Base-by-base conservation (phyloP, 1,140 invertebrate species). In the Cephus cinctus region DNA sequence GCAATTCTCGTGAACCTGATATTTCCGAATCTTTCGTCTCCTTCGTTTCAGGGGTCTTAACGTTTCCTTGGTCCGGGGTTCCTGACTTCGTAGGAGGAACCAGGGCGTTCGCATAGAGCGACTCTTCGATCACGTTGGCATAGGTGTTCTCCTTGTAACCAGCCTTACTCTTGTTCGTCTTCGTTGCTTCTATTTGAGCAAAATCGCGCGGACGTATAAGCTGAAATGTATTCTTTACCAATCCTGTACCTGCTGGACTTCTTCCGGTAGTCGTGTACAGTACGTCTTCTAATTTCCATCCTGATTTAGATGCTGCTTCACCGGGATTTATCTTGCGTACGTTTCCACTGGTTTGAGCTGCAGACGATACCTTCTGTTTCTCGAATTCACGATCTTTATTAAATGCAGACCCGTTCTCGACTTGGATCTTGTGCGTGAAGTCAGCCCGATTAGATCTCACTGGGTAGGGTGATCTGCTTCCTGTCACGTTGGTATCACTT, bases 171-270 rank as follows among this genome's bases (percentile, higher is more conserved):
- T 50, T 67, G 38, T 62, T 63, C 14, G 63, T 75, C 47, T 73
- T 78, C 18, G 58, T 65, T 3, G 75, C 74, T 52, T 77, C 73
- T 39, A 80, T 78, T 30, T 60, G 66, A 0, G 71, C 74, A 50
- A 80, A 81, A 47, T 81, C 79, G 16, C 73, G 62, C 0, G 75
- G 73, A 18, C 73, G 60, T 47, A 80, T 80, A 15, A 80, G 50
- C 39, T 80, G 74, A 45, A 79, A 80, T 18, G 67, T 71, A 38
- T 67, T 74, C 22, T 61, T 71, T 4, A 49, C 43, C 8, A 65
- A 16, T 25, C 47, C 51, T 4, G 51, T 50, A 12, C 40, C 50
- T 12, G 52, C 32, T 0, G 21, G 9, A 6, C 63, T 62, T 20
- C 56, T 59, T 11, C 54, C 65, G 20, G 59, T 51, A 8, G 69